Conservation (phyloP, 1,140 invertebrate species). For the Penaeus chinensis region DNA sequence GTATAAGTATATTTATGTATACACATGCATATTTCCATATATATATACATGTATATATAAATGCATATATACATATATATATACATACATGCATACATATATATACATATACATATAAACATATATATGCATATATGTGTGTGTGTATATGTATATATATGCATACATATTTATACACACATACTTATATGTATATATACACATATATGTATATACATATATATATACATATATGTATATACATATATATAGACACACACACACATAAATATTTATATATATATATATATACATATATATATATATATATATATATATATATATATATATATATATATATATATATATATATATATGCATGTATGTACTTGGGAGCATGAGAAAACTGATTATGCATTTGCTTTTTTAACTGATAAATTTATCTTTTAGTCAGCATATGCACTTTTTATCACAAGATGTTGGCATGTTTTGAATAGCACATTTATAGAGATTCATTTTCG, state of each 20-base stretch:
- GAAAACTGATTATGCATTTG: no score
- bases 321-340: not conserved
- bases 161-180: not conserved
- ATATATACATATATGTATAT: no score
- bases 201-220: not conserved
- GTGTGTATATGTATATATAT: conserved; percentile 11
- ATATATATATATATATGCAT: not conserved
- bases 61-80: conserved; percentile 26
- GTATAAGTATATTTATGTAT: not conserved
- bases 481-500: no score
- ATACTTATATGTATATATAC: not conserved
- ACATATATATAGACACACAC: not conserved
- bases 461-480: no score
- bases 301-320: not conserved
- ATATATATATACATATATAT: conserved; percentile 13
- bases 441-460: no score
- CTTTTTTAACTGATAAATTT: no score
- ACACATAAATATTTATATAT: not conserved
- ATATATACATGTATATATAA: not conserved
- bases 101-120: not conserved
- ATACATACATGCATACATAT: not conserved
- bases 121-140: conserved; percentile 12
- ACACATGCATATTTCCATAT: conserved; percentile 3
- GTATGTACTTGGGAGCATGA: no score
- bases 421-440: no score